phyloP scores from a whole-genome alignment of 2,888 invertebrate species.

The Dorcus parallelipipedus region DNA sequence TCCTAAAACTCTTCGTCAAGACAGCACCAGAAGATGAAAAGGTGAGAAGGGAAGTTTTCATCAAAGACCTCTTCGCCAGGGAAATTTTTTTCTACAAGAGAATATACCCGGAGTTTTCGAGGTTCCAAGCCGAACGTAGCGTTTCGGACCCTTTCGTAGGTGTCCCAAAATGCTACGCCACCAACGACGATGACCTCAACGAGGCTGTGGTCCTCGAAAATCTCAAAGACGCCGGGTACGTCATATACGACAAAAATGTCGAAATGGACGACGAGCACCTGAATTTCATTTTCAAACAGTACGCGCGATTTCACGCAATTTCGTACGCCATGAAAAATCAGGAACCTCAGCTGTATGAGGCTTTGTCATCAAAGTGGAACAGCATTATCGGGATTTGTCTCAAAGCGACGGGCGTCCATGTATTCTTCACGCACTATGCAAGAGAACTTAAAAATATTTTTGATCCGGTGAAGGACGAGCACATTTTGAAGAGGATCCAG shows the following conservation, averaged over 20 bases:
- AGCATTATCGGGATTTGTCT: not conserved
- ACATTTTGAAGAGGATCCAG: not conserved
- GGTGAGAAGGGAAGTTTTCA: constrained; percentile 10
- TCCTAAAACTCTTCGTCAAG: constrained; percentile 19
- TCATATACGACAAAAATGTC: constrained; percentile 30
- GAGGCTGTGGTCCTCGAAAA: constrained; percentile 34
- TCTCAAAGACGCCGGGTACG: constrained; percentile 27
- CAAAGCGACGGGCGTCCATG: not conserved
- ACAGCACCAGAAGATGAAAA: constrained; percentile 13
- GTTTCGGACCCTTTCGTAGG: constrained; percentile 19
- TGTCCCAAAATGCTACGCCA: constrained; percentile 19
- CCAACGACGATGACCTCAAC: constrained; percentile 10
- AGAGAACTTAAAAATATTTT: not conserved
- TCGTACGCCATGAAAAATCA: constrained; percentile 34
- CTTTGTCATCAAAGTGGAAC: constrained; percentile 8
- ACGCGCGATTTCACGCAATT: constrained; percentile 37
- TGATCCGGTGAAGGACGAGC: not conserved
- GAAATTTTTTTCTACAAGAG: constrained; percentile 26
- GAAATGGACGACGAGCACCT: constrained; percentile 36
- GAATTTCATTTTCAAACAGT: constrained; percentile 29
- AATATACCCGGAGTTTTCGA: constrained; percentile 19
- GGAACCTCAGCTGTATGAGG: constrained; percentile 27
- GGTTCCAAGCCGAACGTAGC: constrained; percentile 19
- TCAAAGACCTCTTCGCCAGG: constrained; percentile 17
- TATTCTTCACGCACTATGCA: not conserved